phyloP scores from a whole-genome alignment of 1,140 invertebrate genomes.

The Littorina saxatilis region DNA sequence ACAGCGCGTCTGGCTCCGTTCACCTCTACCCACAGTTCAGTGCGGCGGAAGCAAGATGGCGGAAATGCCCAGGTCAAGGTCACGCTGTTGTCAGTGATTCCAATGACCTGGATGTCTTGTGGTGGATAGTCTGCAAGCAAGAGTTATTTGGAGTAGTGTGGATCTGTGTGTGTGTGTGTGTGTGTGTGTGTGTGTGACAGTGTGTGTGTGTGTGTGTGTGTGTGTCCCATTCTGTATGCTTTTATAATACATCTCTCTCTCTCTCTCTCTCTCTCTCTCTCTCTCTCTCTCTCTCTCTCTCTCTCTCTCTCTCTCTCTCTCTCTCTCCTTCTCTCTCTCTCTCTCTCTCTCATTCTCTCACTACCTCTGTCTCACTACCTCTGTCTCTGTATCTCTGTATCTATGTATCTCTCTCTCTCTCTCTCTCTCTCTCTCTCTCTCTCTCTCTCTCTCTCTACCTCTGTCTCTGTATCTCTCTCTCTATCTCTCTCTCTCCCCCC shows the following conservation, averaged over 20 bases:
- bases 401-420: too few species aligned
- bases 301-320: background rate
- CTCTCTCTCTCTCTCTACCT: too few species aligned
- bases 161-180: too few species aligned
- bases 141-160: background rate
- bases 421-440: background rate
- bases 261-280: background rate
- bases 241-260: too few species aligned
- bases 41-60: constrained; percentile 21
- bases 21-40: constrained; percentile 3
- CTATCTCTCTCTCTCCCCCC: too few species aligned
- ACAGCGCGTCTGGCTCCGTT: background rate
- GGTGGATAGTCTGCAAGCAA: constrained; percentile 1
- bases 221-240: background rate
- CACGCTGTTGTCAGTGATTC: background rate
- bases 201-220: too few species aligned
- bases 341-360: background rate
- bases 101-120: background rate
- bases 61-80: constrained; percentile 14
- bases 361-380: background rate
- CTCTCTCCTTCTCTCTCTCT: background rate
- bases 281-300: background rate
- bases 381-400: too few species aligned
- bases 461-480: too few species aligned
- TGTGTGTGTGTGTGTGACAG: too few species aligned